Conservation (phyloP, 2,888 invertebrate genomes). For the Agonum fuliginosum region DNA sequence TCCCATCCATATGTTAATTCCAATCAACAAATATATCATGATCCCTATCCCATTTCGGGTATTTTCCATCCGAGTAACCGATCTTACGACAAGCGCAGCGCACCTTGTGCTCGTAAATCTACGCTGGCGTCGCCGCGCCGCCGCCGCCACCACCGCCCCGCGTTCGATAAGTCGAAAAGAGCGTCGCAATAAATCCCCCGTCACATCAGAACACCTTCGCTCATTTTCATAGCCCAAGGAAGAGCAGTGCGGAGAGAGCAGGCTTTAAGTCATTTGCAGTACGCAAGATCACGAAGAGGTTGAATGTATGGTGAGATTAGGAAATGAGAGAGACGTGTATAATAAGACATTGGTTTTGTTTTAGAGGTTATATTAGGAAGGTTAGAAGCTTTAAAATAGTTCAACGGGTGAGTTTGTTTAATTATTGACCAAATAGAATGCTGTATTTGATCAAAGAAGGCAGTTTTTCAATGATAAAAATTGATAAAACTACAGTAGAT, state of each 20-base stretch:
- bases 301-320: background rate
- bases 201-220: constrained; percentile 39
- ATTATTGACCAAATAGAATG: too few relatives aligned
- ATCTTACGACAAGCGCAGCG: background rate
- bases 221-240: constrained; percentile 51
- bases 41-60: constrained; percentile 3
- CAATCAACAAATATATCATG: constrained; percentile 37
- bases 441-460: too few relatives aligned
- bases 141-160: background rate
- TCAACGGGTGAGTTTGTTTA: background rate
- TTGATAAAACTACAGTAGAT: too few relatives aligned
- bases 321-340: constrained; percentile 11
- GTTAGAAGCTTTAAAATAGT: too few relatives aligned
- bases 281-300: background rate
- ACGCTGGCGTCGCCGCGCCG: background rate
- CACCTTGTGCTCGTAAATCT: constrained; percentile 47
- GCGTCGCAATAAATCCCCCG: constrained; percentile 44
- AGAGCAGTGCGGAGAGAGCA: background rate
- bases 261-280: background rate
- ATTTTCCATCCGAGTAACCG: constrained; percentile 11
- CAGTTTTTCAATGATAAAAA: too few relatives aligned
- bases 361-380: background rate
- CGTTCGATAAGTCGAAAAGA: constrained; percentile 52
- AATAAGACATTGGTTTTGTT: constrained; percentile 12
- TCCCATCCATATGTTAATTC: constrained; percentile 11